A percentile compares a stretch with the other conserved stretches of the same genome.
phyloP scores from a whole-genome alignment of 2,888 invertebrate species.

The Melipona beecheii region DNA sequence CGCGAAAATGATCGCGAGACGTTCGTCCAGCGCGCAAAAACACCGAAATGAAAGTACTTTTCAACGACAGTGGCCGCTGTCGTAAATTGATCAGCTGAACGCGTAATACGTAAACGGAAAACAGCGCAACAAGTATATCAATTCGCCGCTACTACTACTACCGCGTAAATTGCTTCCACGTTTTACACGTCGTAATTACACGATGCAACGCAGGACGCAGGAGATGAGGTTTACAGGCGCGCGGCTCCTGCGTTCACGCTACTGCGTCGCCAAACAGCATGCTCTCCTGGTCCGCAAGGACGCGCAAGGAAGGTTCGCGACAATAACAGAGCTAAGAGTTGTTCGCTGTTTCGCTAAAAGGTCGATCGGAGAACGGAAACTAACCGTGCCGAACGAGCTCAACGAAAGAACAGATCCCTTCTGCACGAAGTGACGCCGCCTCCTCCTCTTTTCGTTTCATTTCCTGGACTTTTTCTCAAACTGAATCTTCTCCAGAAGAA shows the following conservation, averaged over 20 bases:
- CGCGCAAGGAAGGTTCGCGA: conserved; percentile 55
- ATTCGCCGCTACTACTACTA: conserved; percentile 55
- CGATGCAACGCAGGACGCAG: conserved; percentile 24
- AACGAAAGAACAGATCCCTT: conserved; percentile 59
- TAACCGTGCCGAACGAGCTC: conserved; percentile 30
- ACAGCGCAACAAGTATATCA: conserved; percentile 62
- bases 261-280: conserved; percentile 47
- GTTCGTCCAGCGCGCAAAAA: neutral
- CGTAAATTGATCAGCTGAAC: conserved; percentile 47
- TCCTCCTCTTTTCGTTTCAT: neutral
- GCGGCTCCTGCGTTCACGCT: conserved; percentile 33
- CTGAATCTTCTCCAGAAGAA: neutral
- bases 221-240: conserved; percentile 19
- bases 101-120: conserved; percentile 47
- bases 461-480: neutral
- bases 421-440: neutral
- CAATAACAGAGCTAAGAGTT: conserved; percentile 72
- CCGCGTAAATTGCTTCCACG: conserved; percentile 57
- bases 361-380: conserved; percentile 29
- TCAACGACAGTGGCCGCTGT: conserved; percentile 29
- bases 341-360: conserved; percentile 41
- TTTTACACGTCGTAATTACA: conserved; percentile 36
- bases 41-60: conserved; percentile 55
- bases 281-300: conserved; percentile 40
- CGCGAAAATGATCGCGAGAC: too few relatives aligned